Base-by-base conservation (phyloP, 23 tunicate genomes). In the Trididemnum clinides region DNA sequence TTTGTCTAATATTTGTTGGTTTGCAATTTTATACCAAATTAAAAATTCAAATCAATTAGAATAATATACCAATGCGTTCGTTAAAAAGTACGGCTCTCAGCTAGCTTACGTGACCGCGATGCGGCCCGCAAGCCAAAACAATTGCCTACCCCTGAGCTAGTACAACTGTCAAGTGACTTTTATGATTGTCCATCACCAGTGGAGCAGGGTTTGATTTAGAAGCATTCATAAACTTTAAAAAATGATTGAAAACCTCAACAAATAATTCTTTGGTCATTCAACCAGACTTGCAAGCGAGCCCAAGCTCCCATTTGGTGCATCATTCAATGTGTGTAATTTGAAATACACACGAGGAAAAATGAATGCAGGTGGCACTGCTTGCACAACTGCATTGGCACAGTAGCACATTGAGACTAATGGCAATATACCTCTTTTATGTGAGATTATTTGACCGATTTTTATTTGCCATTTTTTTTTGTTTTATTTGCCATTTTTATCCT, bases 341-440 rank as follows among this genome's bases (percentile, higher is more conserved):
- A 22, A 85, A 30, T 77, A 84, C 22, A 74, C 82, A 1, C 84
- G 70, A 2, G 88, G 84, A 85, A 85, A 85, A n/a, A 85, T 57
- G 38, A 23, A 85, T 7, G 66, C 84, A 1, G 84, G 88, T 27
- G 88, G 88, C 10, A 50, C 1, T 25, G 88, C 39, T 3, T 85
- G 30, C 2, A 84, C 88, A 22, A 76, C 38, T 20, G 82, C 86
- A 82, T 82, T 82, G 22, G 72, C 44, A 32, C 86, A 82, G 28
- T 34, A 63, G 34, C 84, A 80, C 84, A 80, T 80, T 26, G 84
- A 64, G 23, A 82, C 86, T n/a, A n/a, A n/a, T n/a, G n/a, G n/a
- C 27, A 72, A 28, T 23, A 21, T 54, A 6, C 88, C 88, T 22
- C 88, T 23, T 57, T 85, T 64, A 1, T 4, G 64, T 1, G 87